Conservation (phyloP, 2,113 vertebrate species). For the Gadus macrocephalus region DNA sequence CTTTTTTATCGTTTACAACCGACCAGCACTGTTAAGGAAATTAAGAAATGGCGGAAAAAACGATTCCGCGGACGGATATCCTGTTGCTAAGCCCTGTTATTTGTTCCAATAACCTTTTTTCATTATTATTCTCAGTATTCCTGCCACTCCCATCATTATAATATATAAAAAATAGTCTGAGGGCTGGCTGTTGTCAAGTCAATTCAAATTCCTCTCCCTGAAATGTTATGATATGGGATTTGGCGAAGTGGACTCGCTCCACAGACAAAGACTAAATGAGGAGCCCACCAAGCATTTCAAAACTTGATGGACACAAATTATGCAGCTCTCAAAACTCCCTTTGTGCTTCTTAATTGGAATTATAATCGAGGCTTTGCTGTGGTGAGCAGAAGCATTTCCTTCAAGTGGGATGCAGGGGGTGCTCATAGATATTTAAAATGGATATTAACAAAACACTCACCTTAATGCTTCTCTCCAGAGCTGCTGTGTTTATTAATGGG, state of each 20-base stretch:
- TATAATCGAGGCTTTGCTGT: slow-evolving; percentile 63
- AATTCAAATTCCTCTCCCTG: slow-evolving; percentile 50
- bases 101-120: neutral
- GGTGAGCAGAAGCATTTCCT: slow-evolving; percentile 58
- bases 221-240: slow-evolving; percentile 59
- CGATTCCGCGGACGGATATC: neutral
- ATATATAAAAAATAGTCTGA: slow-evolving; percentile 33
- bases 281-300: slow-evolving; percentile 64
- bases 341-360: slow-evolving; percentile 73
- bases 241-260: slow-evolving; percentile 52
- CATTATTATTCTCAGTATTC: slow-evolving; percentile 22
- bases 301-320: slow-evolving; percentile 70
- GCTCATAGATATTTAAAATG: slow-evolving; percentile 64
- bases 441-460: slow-evolving; percentile 62
- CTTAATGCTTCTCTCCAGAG: slow-evolving; percentile 54
- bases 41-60: neutral
- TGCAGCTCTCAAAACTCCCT: slow-evolving; percentile 60
- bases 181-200: slow-evolving; percentile 49
- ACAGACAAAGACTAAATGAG: slow-evolving; percentile 62
- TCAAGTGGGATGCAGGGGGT: slow-evolving; percentile 54
- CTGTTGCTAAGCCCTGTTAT: neutral
- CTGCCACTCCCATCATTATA: slow-evolving; percentile 32
- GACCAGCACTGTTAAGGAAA: neutral
- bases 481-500: slow-evolving; percentile 47
- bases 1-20: neutral